A percentile compares a stretch with the other conserved stretches of the same genome.
Evolutionary conservation across 2,888 invertebrate species (phyloP).

Genomic region (Phania funesta): DNA sequence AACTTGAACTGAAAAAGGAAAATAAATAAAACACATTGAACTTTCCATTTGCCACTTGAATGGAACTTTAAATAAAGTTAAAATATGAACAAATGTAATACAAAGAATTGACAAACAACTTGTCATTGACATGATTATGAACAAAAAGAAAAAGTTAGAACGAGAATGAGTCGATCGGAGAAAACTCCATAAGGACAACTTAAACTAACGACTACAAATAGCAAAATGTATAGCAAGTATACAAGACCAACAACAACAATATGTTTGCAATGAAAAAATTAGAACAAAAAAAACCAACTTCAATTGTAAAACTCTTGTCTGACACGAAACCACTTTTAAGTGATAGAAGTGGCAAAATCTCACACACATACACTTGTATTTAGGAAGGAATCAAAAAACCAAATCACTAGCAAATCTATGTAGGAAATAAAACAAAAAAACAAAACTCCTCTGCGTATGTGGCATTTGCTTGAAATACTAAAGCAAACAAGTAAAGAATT

Average conservation of each 20-base stretch:
- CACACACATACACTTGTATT: background rate
- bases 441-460: background rate
- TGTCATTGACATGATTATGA: constrained; percentile 68
- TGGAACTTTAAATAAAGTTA: constrained; percentile 68
- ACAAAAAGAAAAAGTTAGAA: background rate
- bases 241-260: background rate
- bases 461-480: constrained; percentile 2
- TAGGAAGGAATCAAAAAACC: background rate
- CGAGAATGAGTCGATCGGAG: background rate
- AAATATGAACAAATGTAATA: constrained; percentile 68
- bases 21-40: constrained; percentile 35
- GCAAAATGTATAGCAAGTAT: background rate
- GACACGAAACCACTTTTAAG: constrained; percentile 62
- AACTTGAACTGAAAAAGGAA: background rate
- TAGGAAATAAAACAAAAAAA: constrained; percentile 19
- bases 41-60: constrained; percentile 68
- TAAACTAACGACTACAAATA: constrained; percentile 9
- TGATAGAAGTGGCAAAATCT: constrained; percentile 12
- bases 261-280: constrained; percentile 21
- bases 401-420: constrained; percentile 32
- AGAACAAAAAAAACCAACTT: constrained; percentile 38
- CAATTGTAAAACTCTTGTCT: constrained; percentile 54
- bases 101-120: constrained; percentile 75
- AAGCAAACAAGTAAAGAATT: constrained; percentile 15
- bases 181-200: constrained; percentile 14